Conservation (phyloP, 2,113 vertebrate genomes). For the Vulpes vulpes region DNA sequence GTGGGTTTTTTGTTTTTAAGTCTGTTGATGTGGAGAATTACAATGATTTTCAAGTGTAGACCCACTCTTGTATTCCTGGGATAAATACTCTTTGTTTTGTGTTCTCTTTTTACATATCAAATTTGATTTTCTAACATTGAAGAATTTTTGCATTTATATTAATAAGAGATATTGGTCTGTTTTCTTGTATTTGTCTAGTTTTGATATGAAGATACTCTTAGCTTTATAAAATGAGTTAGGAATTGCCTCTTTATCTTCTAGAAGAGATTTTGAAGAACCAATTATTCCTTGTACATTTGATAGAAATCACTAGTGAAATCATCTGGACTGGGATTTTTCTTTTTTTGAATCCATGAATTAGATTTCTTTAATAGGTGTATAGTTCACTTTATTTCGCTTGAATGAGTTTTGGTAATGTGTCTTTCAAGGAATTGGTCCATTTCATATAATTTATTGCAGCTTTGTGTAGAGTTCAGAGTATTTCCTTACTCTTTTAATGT, state of each 20-base stretch:
- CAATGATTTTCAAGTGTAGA: neutral
- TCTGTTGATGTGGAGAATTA: neutral
- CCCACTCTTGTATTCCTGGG: neutral
- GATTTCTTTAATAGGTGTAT: neutral
- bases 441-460: neutral
- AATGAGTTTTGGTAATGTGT: neutral
- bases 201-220: neutral
- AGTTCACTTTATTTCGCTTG: neutral
- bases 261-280: neutral
- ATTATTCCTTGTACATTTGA: neutral
- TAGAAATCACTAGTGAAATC: slow-evolving; percentile 15
- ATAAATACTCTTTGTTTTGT: neutral
- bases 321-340: neutral
- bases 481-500: neutral
- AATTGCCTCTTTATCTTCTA: neutral
- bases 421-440: neutral
- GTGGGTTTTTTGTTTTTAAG: neutral
- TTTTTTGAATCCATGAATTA: neutral
- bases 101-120: neutral
- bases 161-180: neutral
- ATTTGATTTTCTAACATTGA: neutral
- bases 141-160: neutral
- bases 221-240: neutral
- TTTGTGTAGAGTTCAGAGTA: neutral
- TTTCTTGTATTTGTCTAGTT: neutral